Evolutionary conservation across 2,888 invertebrate genomes (phyloP), one percentile per base, ranked within the genome.

Genomic region (Argyresthia goedartella): DNA sequence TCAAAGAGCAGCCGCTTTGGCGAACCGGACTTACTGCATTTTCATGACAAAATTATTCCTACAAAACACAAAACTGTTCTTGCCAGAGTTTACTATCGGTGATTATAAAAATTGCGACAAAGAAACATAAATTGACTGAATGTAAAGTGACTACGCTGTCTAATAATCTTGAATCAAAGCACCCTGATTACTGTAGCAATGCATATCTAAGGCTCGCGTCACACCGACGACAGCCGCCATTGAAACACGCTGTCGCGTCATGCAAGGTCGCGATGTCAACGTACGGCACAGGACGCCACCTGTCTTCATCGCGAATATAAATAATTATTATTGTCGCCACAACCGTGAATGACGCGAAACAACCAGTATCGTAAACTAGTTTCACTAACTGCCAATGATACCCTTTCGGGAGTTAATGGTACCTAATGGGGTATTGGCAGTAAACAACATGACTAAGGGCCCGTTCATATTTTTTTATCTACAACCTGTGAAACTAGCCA

Each of bases 261-360:
- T 66, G 64, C 81, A 85, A 85, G 85, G 85, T 68, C 81, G 72
- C 54, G 57, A 67, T 73, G 82, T 81, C 84, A 82, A 84, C 62
- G 81, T 67, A 81, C 81, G 78, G 67, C 62, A 69, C 67, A 71
- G 73, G 76, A 78, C 71, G 72, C 74, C 80, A 82, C 79, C 81
- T 82, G 84, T 78, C 76, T 72, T 71, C 65, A 67, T 55, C 64
- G 66, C 58, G 61, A 69, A 71, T 68, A 69, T 60, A 61, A 60
- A 59, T 63, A 63, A 66, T 67, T 69, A 69, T 71, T 68, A 75
- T 64, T 63, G 68, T 61, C 58, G 64, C 61, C 61, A 64, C 60
- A 34, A 36, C 25, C 50, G 41, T 42, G 41, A 41, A 41, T 50
- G 42, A 33, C 16, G 7, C 44, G 13, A 41, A 42, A 50, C 50